phyloP scores from a whole-genome alignment of 2,797 vertebrate genomes.

The Pogoniulus pusillus region DNA sequence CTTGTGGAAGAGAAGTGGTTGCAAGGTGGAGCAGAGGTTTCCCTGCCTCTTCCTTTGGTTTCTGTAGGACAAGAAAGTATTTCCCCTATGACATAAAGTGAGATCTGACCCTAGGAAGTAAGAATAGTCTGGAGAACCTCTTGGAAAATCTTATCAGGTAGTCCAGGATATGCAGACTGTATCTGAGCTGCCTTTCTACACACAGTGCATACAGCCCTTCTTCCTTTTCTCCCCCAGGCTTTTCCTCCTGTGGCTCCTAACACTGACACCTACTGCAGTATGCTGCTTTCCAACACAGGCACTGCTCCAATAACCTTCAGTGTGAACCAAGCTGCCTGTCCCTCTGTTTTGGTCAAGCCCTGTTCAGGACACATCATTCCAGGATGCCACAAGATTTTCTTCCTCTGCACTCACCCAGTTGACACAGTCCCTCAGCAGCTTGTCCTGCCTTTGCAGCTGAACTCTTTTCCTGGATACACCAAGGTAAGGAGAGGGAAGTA shows the following conservation, averaged over 20 bases:
- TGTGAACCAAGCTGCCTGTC: constrained; percentile 69
- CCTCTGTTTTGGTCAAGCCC: constrained; percentile 79
- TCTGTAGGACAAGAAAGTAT: neutral
- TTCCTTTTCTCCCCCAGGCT: constrained; percentile 71
- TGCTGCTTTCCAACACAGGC: constrained; percentile 85
- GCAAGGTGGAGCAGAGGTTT: neutral
- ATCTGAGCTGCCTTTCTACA: neutral
- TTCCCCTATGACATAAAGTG: neutral
- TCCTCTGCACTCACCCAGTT: constrained; percentile 79
- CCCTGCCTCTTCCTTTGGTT: neutral
- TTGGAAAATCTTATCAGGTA: neutral
- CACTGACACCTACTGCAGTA: constrained; percentile 75
- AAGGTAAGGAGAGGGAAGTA: constrained; percentile 77
- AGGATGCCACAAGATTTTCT: constrained; percentile 85
- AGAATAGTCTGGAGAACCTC: neutral
- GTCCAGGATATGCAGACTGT: neutral
- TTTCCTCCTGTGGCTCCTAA: constrained; percentile 81
- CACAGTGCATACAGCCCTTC: neutral
- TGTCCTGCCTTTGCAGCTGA: constrained; percentile 82
- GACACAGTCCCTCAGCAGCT: constrained; percentile 74
- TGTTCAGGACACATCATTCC: constrained; percentile 81
- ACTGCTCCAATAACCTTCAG: constrained; percentile 82
- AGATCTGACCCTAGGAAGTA: neutral
- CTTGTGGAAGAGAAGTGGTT: neutral
- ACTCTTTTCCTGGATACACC: constrained; percentile 78